Evolutionary conservation across 2,888 invertebrate genomes (phyloP), one percentile per base, ranked within the genome.

Genomic region (Catocala sponsa): DNA sequence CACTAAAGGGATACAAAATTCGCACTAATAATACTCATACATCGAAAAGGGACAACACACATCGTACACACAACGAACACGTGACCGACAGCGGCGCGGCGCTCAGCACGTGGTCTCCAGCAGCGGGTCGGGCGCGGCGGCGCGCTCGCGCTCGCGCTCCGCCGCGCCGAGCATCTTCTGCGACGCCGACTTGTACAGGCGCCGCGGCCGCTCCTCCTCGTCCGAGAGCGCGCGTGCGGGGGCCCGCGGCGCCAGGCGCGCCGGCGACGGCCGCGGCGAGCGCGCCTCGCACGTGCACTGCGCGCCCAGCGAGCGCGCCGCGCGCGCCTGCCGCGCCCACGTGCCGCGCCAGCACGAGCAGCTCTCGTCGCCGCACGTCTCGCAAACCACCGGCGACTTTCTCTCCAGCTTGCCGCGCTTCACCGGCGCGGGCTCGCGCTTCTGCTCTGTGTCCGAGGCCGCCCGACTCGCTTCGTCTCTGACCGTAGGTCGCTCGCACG

Each of bases 21-120:
- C 91, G 87, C 88, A 87, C 91, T 93, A 92, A 88, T 91, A 92
- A 93, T 93, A 93, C 92, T 93, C 92, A 79, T 87, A 87, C 86
- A 84, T 80, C 80, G 79, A 85, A 76, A 82, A 72, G 77, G 76
- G 76, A 75, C 73, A 76, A 76, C 81, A 74, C 81, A 77, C 79
- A 82, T 68, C 79, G 74, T 74, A 79, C 78, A 81, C 72, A 70
- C 72, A 70, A 68, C 76, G 73, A 64, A 72, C 66, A 65, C 58
- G 68, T 64, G 53, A 51, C 48, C 68, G 60, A 44, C 44, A 50
- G 50, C 25, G 44, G 55, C 47, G 59, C 13, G 33, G 15, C 12
- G 33, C 38, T 85, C 79, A 93, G 80, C 93, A 94, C 67, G 94
- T 94, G 71, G 93, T 93, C 81, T 94, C 93, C 59, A 93, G 86